Evolutionary conservation across 2,113 vertebrate genomes (phyloP), one percentile per base, ranked within the genome.

Genomic region (Fulica atra): DNA sequence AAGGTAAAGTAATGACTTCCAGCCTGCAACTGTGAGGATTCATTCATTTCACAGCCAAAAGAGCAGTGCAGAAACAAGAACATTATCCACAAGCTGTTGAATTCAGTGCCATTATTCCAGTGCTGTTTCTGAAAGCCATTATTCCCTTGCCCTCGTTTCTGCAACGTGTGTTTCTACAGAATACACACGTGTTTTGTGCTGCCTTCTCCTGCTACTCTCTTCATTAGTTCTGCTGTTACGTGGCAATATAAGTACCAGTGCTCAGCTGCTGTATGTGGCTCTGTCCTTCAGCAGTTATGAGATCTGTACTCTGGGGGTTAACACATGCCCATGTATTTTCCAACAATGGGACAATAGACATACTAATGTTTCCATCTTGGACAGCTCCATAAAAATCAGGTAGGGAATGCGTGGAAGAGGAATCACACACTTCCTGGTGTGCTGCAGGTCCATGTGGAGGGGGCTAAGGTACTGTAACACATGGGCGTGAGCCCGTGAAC

Each of bases 401-500:
- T 53, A 66, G 9, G 8, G 28, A 63, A 80, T 8, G 10, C n/a
- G 31, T 11, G 15, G 46, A 79, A 57, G 6, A 86, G n/a, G 54
- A 68, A 82, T 44, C 28, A 54, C 7, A 2, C 28, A 29, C 17
- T 59, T 86, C 24, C 33, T 69, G 11, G 59, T 42, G 42, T 57
- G 74, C 60, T 57, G 40, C 35, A 84, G 53, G 78, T 56, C 25
- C 10, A 10, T 6, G 16, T 28, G 12, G 31, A 83, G 5, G 6
- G 6, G 8, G 4, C 13, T 35, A 65, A 56, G 29, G 28, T 70
- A 85, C 54, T 72, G 56, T 21, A 86, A 11, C 10, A 42, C 11
- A 57, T 0, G 2, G 18, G 2, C 54, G 11, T 38, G 36, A 31
- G 25, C 33, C 73, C 0, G 1, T 10, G 7, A 68, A 72, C 13